phyloP scores from a whole-genome alignment of 1,140 invertebrate species.

The Sitodiplosis mosellana region DNA sequence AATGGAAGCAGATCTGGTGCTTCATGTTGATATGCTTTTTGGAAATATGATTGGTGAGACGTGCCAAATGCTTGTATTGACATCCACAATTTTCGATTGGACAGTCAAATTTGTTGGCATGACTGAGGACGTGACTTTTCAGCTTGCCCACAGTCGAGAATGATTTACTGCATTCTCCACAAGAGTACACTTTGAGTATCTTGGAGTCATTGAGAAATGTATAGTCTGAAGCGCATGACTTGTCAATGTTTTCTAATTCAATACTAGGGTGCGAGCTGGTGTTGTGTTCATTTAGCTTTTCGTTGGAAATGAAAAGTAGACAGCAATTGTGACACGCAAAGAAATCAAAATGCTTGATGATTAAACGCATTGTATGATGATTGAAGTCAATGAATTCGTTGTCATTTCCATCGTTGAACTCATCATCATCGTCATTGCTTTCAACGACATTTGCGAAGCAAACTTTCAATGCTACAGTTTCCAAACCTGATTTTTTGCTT shows the following conservation, averaged over 20 bases:
- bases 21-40: background rate
- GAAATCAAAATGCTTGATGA: background rate
- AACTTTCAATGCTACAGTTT: background rate
- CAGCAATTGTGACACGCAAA: background rate
- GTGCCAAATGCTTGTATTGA: background rate
- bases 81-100: background rate
- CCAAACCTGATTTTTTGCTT: too few species aligned
- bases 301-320: background rate
- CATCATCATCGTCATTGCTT: background rate
- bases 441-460: too few species aligned
- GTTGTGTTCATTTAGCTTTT: background rate
- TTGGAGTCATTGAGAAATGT: background rate
- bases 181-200: background rate
- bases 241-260: background rate
- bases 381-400: background rate
- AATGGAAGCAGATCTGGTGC: background rate
- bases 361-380: background rate
- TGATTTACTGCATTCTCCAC: background rate
- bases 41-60: background rate
- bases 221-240: background rate
- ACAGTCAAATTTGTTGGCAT: background rate
- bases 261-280: background rate
- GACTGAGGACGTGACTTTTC: background rate
- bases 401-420: background rate
- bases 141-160: background rate